A percentile compares a stretch with the other conserved stretches of the same genome.
Conservation (phyloP, 30 jellyfish, hydroid and myxozoan genomes). For the Chrysaora quinquecirrha region DNA sequence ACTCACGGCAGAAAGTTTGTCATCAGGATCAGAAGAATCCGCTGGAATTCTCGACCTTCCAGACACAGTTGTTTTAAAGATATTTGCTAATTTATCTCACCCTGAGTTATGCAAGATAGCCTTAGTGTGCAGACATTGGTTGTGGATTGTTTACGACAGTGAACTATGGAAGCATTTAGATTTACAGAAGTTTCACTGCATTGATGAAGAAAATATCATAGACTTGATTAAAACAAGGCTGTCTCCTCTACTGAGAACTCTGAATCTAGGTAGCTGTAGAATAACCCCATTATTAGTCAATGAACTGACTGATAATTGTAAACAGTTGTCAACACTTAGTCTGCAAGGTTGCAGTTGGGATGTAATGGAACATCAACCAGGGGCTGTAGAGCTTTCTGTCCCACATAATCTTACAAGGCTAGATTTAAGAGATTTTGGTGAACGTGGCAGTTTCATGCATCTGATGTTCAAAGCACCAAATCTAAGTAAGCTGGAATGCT, state of each 20-base stretch:
- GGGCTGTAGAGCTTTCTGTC: conserved; percentile 6
- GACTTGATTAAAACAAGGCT: conserved; percentile 42
- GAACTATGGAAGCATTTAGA: conserved; percentile 64
- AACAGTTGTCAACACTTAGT: conserved; percentile 40
- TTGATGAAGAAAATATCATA: conserved; percentile 24
- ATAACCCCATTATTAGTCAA: conserved; percentile 39
- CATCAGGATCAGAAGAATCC: neutral
- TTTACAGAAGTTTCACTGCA: conserved; percentile 21
- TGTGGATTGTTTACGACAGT: conserved; percentile 61
- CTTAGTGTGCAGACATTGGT: conserved; percentile 71
- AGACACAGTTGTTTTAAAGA: conserved; percentile 50
- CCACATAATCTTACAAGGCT: conserved; percentile 46
- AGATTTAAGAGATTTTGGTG: conserved; percentile 56
- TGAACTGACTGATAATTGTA: conserved; percentile 49
- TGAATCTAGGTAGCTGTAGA: conserved; percentile 34
- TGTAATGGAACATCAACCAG: neutral
- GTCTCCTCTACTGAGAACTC: conserved; percentile 59
- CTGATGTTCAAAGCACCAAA: conserved; percentile 38
- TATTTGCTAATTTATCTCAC: conserved; percentile 47
- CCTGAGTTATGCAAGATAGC: conserved; percentile 71
- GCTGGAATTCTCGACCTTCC: conserved; percentile 44
- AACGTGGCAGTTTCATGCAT: conserved; percentile 44
- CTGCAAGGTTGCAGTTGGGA: conserved; percentile 29
- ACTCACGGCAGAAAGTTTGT: neutral
- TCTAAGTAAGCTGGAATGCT: conserved; percentile 47